phyloP scores from a whole-genome alignment of 2,888 invertebrate genomes.

The Sphecodes monilicornis region DNA sequence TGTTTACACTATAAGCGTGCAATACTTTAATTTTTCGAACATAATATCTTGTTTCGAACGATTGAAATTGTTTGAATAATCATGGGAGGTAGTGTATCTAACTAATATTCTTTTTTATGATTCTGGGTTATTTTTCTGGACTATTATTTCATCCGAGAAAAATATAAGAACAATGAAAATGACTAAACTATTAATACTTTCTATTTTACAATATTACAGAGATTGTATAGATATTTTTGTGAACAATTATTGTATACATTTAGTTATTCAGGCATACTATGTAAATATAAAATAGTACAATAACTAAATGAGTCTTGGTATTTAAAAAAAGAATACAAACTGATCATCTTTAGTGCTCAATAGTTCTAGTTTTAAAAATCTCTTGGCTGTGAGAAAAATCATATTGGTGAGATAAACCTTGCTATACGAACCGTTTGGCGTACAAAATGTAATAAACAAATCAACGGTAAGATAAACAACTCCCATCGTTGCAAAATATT shows the following conservation, averaged over 20 bases:
- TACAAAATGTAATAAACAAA: neutral
- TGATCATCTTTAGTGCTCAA: too few relatives aligned
- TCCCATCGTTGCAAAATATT: neutral
- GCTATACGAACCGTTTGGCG: neutral
- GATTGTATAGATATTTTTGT: neutral
- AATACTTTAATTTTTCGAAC: neutral
- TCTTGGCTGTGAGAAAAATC: neutral
- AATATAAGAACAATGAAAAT: too few relatives aligned
- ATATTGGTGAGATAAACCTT: neutral
- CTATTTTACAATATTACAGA: too few relatives aligned
- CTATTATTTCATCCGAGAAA: too few relatives aligned
- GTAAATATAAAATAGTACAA: too few relatives aligned
- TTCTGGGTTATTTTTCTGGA: neutral
- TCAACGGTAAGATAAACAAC: neutral
- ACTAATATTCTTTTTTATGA: neutral
- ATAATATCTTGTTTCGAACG: neutral
- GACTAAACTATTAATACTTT: too few relatives aligned
- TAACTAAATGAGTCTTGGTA: too few relatives aligned
- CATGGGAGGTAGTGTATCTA: neutral
- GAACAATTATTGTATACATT: neutral
- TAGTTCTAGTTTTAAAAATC: neutral
- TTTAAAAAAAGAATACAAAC: too few relatives aligned
- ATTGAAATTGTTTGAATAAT: neutral
- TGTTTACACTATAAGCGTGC: neutral
- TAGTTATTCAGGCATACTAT: too few relatives aligned